Base-by-base conservation (phyloP, 2,888 invertebrate species). In the Nycteola revayana region DNA sequence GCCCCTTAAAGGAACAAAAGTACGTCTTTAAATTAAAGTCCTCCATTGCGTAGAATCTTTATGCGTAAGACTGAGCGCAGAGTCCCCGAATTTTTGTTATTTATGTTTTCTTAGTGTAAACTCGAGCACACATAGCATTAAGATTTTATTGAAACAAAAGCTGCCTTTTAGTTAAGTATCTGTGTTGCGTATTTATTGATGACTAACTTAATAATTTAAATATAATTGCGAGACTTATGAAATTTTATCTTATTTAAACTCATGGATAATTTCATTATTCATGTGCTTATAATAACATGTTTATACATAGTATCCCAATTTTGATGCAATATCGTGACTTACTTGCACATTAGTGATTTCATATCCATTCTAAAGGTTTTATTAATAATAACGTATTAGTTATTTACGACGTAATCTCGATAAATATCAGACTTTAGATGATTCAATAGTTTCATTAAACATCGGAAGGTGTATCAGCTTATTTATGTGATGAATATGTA, bases 141-240 rank as follows among this genome's bases (percentile, higher is more conserved):
- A 72, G 69, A 46, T 66, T 64, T 64, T 60, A 59, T 59, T 56
- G 38, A 62, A 65, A 61, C 56, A 57, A 66, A 53, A 24, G 60
- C 71, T 70, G 67, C 67, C 65, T 71, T 67, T 69, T 67, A 61
- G 51, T 66, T 73, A 63, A 63, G 66, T 54, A 36, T 53, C 36
- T 67, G 55, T 69, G 60, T 76, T 68, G 63, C 60, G 47, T 74
- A 69, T 76, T 73, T 68, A 69, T 74, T 70, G 42, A 54, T 56
- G 50, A 38, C 46, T 49, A 36, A 43, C 36, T 36, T n/a, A n/a
- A n/a, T n/a, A 42, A 52, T 46, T 49, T 48, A 14, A 14, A 14
- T 14, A 14, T 14, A 34, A 20, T 28, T 25, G 9, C 28, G 38
- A 30, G 14, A 2, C 14, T 14, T 14, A 14, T 14, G 14, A 14